Base-by-base conservation (phyloP, 2,113 vertebrate species). In the Addax nasomaculatus region DNA sequence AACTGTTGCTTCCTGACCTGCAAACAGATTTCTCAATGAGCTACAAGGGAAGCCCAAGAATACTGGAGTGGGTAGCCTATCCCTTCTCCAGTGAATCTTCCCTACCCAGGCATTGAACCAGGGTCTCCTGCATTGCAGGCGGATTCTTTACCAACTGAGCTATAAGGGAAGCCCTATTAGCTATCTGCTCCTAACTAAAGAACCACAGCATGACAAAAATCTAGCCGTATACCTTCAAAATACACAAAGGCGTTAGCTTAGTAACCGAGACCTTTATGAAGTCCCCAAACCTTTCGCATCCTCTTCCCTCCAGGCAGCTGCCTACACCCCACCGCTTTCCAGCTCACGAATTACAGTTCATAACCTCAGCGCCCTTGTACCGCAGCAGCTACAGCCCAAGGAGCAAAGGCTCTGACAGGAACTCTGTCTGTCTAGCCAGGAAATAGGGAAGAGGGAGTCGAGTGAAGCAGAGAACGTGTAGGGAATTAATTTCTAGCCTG, bases 91-190 rank as follows among this genome's bases (percentile, higher is more conserved):
- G n/a, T 5, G n/a, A 36, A 70, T 70, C 64, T 70, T 70, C 19
- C 64, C 4, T 11, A 70, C 19, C 33, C 4, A 36, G 19, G n/a
- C 19, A 70, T 12, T 21, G 64, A 70, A 70, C n/a, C 0, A 0
- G 64, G 17, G n/a, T 70, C 64, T 70, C n/a, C 19, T 70, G 64
- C n/a, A 70, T 23, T 36, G n/a, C 19, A 70, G n/a, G 64, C 1
- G 2, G n/a, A 70, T 70, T 70, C 64, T 36, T 36, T 70, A 70
- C n/a, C 64, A 70, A 36, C 64, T 70, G n/a, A 70, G 64, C 64
- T 70, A 70, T 70, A 19, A 70, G 64, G n/a, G 64, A 70, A 36
- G n/a, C n/a, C 64, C n/a, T 70, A 23, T 70, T 23, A 70, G n/a
- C 64, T 70, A 70, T 70, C 64, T 70, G 64, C 30, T 73, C 90